Conservation (phyloP, 2,113 vertebrate species). For the Manacus vitellinus region DNA sequence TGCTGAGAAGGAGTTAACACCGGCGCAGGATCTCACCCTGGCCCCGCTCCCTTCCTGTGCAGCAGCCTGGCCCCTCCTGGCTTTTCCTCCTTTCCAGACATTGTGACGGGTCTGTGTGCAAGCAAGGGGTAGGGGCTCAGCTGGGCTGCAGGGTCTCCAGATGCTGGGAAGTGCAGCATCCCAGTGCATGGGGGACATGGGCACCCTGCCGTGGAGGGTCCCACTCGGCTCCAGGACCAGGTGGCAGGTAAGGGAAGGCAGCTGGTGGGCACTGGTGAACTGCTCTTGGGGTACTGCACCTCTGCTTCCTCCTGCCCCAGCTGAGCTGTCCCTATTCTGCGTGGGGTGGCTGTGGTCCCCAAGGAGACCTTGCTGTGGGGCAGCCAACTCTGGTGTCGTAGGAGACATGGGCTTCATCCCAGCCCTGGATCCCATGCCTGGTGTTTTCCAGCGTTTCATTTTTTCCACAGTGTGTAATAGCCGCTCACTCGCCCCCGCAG, state of each 20-base stretch:
- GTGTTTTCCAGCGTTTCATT: conserved; percentile 52
- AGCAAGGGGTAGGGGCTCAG: neutral
- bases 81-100: conserved; percentile 29
- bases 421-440: neutral
- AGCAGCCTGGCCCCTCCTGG: neutral
- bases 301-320: neutral
- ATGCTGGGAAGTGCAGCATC: neutral
- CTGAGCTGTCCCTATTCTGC: neutral
- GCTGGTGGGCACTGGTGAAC: rapidly evolving
- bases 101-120: neutral
- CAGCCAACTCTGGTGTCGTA: rapidly evolving
- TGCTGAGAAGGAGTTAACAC: neutral
- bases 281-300: neutral
- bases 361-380: neutral
- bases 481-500: neutral
- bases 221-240: neutral
- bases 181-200: neutral
- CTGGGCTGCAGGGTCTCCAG: neutral
- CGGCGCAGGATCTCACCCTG: neutral
- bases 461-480: conserved; percentile 56
- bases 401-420: neutral
- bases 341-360: neutral
- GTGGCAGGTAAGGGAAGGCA: conserved; percentile 28
- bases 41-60: neutral
- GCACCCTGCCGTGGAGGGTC: neutral